Percentiles rank a stretch among this genome's conserved stretches.
phyloP scores from a whole-genome alignment of 2,797 vertebrate genomes.

The Spheniscus humboldti region DNA sequence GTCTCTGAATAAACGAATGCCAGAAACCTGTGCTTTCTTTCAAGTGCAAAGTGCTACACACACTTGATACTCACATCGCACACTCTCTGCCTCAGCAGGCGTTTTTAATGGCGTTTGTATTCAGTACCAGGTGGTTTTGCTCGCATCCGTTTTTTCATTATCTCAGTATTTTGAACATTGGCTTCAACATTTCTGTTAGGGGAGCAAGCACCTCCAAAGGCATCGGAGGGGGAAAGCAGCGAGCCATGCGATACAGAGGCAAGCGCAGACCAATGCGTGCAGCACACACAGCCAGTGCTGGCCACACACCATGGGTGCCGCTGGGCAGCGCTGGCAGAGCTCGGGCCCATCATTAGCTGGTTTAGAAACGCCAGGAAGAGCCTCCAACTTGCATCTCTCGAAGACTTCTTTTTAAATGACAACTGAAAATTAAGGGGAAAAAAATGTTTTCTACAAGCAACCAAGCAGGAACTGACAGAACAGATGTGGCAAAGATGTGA shows the following conservation, averaged over 20 bases:
- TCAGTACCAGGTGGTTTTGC: neutral
- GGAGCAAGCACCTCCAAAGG: neutral
- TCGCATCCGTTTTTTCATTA: neutral
- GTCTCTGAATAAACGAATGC: neutral
- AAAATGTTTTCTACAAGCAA: neutral
- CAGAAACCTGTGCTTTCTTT: neutral
- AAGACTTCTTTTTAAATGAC: neutral
- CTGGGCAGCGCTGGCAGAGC: neutral
- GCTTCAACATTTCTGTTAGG: neutral
- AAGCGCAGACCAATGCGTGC: rapidly evolving
- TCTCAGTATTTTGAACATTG: neutral
- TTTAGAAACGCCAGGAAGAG: neutral
- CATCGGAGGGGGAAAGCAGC: rapidly evolving
- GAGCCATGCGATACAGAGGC: rapidly evolving
- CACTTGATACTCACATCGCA: neutral
- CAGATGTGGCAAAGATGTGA: neutral
- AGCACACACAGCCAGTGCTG: neutral
- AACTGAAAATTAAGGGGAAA: neutral
- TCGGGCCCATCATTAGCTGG: rapidly evolving
- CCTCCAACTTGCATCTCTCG: neutral
- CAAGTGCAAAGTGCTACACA: neutral
- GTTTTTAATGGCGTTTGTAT: neutral
- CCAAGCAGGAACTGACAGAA: neutral
- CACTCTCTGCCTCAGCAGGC: neutral
- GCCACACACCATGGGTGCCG: rapidly evolving